Conservation (phyloP, 2,797 vertebrate genomes). For the Netta rufina region DNA sequence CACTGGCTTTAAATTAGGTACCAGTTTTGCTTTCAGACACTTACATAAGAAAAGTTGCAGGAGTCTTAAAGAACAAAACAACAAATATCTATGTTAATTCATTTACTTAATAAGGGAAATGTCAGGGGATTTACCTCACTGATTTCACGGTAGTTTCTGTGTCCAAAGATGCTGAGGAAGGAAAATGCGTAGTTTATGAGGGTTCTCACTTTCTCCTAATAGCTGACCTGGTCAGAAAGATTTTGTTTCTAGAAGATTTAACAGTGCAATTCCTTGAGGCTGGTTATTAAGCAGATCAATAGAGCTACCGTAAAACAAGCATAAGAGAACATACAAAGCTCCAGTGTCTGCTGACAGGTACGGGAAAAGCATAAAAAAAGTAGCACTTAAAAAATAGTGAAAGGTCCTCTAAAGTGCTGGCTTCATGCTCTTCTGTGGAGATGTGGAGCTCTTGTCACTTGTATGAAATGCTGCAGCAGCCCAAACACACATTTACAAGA, state of each 20-base stretch:
- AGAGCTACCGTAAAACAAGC: conserved; percentile 42
- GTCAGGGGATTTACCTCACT: background rate
- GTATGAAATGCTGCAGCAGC: background rate
- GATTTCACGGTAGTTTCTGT: conserved; percentile 4
- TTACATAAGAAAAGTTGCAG: background rate
- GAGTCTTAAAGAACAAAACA: background rate
- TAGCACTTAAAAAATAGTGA: background rate
- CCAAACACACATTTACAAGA: background rate
- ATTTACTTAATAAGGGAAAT: background rate
- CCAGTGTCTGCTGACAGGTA: conserved; percentile 9
- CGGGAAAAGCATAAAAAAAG: background rate
- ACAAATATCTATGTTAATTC: background rate
- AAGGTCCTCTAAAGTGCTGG: background rate
- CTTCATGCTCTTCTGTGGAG: background rate
- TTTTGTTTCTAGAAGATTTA: conserved; percentile 59
- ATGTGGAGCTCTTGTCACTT: background rate
- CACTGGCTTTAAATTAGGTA: background rate
- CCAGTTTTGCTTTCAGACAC: conserved; percentile 12
- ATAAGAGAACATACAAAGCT: conserved; percentile 3
- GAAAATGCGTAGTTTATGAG: background rate
- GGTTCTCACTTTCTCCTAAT: conserved; percentile 34
- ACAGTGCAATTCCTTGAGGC: conserved; percentile 8
- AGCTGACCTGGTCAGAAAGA: conserved; percentile 52
- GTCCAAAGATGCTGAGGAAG: conserved; percentile 40
- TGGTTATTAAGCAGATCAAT: conserved; percentile 53